Base-by-base conservation (phyloP, 92 coral and sea anemone genomes). In the Phenganax marumi region DNA sequence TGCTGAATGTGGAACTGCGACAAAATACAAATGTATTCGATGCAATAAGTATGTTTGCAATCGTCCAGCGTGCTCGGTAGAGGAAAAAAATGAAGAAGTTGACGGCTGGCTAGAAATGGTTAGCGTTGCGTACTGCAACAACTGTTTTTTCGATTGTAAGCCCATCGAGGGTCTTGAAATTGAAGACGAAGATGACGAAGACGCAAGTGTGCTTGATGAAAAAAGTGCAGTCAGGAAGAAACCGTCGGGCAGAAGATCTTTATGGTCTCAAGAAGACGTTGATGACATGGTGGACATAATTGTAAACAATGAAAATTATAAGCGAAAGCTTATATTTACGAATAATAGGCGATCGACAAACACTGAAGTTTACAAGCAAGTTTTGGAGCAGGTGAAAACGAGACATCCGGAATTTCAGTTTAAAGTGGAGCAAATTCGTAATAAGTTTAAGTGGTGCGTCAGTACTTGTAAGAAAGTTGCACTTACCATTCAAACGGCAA, bases 251-350 rank as follows among this genome's bases (percentile, higher is more conserved):
- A 54, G 60, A 54, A 54, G 60, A 54, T 54, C 60, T 54, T n/a
- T 54, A 17, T 54, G 60, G 60, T 10, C 60, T 54, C 60, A 54
- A 54, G 60, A 63, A 63, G 10, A 64, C 70, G 70, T 64, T 19
- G 70, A 64, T 19, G 74, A 68, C 74, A 8, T 68, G 74, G 46
- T 68, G 9, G 74, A 68, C 46, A 17, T 68, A 6, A 68, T 68
- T 22, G 46, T 68, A 68, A 68, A 64, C 17, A 68, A 68, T 33
- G 74, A 68, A 17, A 68, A 22, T 25, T 68, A 13, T 68, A 68
- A 68, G 46, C 74, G 74, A 6, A 68, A 68, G 46, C 74, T 68
- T 68, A 68, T 68, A 68, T 68, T 68, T 68, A 22, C 74, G 46
- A 68, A 68, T 50, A 68, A 68, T 25, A 68, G 39, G 46, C 10